Percentiles rank a stretch among this genome's conserved stretches.
Evolutionary conservation across 2,797 vertebrate genomes (phyloP).

Genomic region (Poliocrania exsul): DNA sequence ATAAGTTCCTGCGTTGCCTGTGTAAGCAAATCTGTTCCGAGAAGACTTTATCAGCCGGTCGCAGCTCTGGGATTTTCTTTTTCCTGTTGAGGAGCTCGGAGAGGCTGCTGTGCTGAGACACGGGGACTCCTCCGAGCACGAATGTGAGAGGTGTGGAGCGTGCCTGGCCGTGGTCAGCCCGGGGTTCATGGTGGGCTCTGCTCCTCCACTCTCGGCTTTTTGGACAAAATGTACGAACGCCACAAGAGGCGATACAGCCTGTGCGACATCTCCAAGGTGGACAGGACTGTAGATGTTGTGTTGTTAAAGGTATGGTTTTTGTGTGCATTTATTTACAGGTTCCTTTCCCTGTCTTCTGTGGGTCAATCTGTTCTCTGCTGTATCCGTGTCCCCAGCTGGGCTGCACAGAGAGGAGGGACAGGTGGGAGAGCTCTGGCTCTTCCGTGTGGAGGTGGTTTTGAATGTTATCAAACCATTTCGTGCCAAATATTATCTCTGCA

Average conservation of each 20-base stretch:
- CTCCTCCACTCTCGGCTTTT: background rate
- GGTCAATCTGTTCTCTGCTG: fast-evolving
- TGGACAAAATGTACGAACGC: slow-evolving; percentile 91
- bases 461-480: background rate
- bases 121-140: slow-evolving; percentile 63
- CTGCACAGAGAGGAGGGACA: background rate
- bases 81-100: slow-evolving; percentile 60
- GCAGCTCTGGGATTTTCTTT: slow-evolving; percentile 60
- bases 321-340: fast-evolving
- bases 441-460: background rate
- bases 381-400: fast-evolving
- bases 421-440: background rate
- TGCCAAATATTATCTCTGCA: background rate
- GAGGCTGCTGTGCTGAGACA: slow-evolving; percentile 47
- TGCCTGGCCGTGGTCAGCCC: background rate
- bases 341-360: background rate
- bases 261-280: slow-evolving; percentile 88
- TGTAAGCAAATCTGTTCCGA: slow-evolving; percentile 39
- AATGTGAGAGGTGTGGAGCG: slow-evolving; percentile 74
- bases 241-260: slow-evolving; percentile 94
- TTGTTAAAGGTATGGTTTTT: slow-evolving; percentile 89
- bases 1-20: slow-evolving; percentile 31
- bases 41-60: slow-evolving; percentile 59
- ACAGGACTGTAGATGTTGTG: slow-evolving; percentile 91
- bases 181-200: slow-evolving; percentile 72